Evolutionary conservation across 1,140 invertebrate genomes (phyloP).

Genomic region (Drosophila lacertosa): DNA sequence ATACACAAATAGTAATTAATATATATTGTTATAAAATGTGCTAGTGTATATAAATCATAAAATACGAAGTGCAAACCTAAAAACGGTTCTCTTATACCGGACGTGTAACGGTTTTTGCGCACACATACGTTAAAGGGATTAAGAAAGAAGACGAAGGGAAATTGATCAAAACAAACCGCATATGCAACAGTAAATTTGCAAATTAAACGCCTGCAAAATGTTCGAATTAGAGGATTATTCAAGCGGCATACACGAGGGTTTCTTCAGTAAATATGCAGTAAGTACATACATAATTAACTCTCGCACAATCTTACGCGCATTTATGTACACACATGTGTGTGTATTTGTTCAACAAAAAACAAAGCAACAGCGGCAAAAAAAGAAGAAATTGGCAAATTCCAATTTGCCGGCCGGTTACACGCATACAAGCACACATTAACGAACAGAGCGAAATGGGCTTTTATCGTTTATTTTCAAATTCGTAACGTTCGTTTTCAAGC

Average conservation of each 20-base stretch:
- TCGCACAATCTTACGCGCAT: conserved; percentile 7
- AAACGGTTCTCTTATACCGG: conserved; percentile 38
- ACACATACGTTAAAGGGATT: conserved; percentile 18
- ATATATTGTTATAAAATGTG: conserved; percentile 12
- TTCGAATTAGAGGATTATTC: conserved; percentile 83
- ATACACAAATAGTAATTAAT: conserved; percentile 6
- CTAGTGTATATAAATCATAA: conserved; percentile 21
- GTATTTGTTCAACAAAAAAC: conserved; percentile 50
- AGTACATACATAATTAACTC: conserved; percentile 44
- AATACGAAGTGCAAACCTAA: conserved; percentile 21
- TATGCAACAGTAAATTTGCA: conserved; percentile 29
- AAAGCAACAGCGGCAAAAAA: conserved; percentile 32
- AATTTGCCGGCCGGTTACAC: conserved; percentile 61
- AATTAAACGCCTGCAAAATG: conserved; percentile 53
- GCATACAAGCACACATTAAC: conserved; percentile 17
- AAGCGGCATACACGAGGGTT: conserved; percentile 78
- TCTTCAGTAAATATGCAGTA: conserved; percentile 83
- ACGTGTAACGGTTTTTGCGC: conserved; percentile 45
- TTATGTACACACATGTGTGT: conserved; percentile 4
- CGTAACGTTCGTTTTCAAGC: conserved; percentile 59
- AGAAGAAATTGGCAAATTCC: conserved; percentile 12
- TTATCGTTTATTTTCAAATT: conserved; percentile 62
- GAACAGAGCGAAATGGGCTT: conserved; percentile 16
- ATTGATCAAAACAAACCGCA: conserved; percentile 72
- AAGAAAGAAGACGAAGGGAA: conserved; percentile 26